phyloP scores from a whole-genome alignment of 2,797 vertebrate genomes.

The Oryzias dopingdopingensis region DNA sequence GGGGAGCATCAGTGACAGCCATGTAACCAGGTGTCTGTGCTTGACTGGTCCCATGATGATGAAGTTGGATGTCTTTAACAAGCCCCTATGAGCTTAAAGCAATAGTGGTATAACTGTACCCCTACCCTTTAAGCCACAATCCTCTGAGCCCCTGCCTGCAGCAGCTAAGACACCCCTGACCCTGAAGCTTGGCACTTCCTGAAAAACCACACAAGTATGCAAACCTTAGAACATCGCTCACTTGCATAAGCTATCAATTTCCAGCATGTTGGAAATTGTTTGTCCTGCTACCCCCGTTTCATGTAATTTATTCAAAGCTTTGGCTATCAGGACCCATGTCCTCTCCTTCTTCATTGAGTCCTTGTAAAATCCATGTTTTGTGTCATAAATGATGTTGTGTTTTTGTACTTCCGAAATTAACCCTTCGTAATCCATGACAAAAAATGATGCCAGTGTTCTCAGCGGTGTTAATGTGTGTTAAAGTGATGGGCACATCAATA shows the following conservation, averaged over 20 bases:
- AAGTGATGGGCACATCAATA: too few species aligned
- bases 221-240: conserved; percentile 56
- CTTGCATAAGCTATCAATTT: conserved; percentile 65
- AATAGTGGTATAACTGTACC: conserved; percentile 7
- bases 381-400: too few species aligned
- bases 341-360: too few species aligned
- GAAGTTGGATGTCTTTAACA: conserved; percentile 46
- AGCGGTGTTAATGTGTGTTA: too few species aligned
- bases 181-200: conserved; percentile 35
- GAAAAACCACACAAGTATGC: conserved; percentile 54
- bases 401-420: too few species aligned
- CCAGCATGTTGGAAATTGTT: conserved; percentile 23
- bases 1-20: conserved; percentile 40
- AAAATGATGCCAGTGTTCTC: too few species aligned
- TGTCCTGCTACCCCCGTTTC: too few species aligned
- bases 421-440: too few species aligned
- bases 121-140: neutral
- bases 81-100: conserved; percentile 24
- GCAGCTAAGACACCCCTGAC: conserved; percentile 47
- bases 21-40: conserved; percentile 61
- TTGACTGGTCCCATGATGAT: conserved; percentile 50
- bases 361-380: too few species aligned
- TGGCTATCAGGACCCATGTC: too few species aligned
- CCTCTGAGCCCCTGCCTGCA: conserved; percentile 16
- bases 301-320: too few species aligned